phyloP scores from a whole-genome alignment of 2,888 invertebrate genomes.

The Nezara viridula region DNA sequence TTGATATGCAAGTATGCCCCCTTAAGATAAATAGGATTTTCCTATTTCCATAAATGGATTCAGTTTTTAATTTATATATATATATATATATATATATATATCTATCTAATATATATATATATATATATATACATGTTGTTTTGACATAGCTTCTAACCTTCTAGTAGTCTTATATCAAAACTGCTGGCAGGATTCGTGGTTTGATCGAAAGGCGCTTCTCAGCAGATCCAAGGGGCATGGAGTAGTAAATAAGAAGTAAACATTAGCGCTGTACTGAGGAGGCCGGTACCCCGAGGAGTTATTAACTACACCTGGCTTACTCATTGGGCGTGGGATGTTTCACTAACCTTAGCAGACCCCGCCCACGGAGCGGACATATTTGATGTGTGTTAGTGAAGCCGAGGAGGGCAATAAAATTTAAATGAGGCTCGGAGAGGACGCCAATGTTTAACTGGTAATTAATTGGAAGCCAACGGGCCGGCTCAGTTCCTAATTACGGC shows the following conservation, averaged over 20 bases:
- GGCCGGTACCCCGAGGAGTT: neutral
- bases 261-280: neutral
- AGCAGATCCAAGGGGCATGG: neutral
- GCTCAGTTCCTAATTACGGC: slow-evolving; percentile 52
- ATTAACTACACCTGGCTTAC: slow-evolving; percentile 28
- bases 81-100: too few species aligned
- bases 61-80: too few species aligned
- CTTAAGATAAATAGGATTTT: too few species aligned
- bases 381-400: slow-evolving; percentile 37
- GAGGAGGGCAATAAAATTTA: slow-evolving; percentile 55
- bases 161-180: neutral
- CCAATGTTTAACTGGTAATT: slow-evolving; percentile 58
- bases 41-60: too few species aligned
- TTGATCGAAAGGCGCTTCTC: neutral
- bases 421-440: slow-evolving; percentile 24
- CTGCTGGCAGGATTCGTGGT: neutral
- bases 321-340: slow-evolving; percentile 40
- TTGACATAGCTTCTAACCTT: too few species aligned
- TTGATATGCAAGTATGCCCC: too few species aligned
- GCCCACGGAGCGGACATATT: slow-evolving; percentile 44
- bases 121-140: too few species aligned
- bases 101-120: too few species aligned
- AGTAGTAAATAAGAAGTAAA: neutral
- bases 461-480: slow-evolving; percentile 30
- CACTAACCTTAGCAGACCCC: slow-evolving; percentile 38